Percentiles rank a stretch among this genome's conserved stretches.
phyloP scores from a whole-genome alignment of 1,140 invertebrate genomes.

The Lepidotrigona ventralis region DNA sequence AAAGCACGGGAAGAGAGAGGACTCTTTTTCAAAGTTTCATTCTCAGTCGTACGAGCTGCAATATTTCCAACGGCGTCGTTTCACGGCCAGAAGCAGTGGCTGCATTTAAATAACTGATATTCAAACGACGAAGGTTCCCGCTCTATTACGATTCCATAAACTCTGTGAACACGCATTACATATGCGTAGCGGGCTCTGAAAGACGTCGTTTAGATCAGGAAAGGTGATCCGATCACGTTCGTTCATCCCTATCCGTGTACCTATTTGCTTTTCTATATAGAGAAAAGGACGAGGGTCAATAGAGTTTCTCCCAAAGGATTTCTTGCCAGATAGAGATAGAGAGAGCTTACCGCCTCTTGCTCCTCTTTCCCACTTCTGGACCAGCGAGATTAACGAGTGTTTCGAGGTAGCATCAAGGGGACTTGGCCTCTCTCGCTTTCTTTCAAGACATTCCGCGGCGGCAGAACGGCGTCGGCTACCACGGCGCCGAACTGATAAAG shows the following conservation, averaged over 20 bases:
- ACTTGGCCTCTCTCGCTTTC: not conserved
- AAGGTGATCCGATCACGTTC: constrained; percentile 29
- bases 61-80: not conserved
- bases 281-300: constrained; percentile 47
- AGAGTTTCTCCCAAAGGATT: constrained; percentile 42
- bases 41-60: too few relatives aligned
- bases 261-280: constrained; percentile 46
- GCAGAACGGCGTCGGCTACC: constrained; percentile 37
- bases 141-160: constrained; percentile 5
- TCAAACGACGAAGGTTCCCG: not conserved
- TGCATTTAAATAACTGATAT: constrained; percentile 2
- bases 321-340: constrained; percentile 6
- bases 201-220: constrained; percentile 7
- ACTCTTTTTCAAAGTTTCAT: not conserved
- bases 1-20: not conserved
- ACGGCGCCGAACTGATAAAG: constrained; percentile 43
- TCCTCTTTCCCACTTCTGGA: constrained; percentile 11
- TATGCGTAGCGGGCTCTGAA: not conserved
- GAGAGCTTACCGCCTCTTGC: constrained; percentile 12
- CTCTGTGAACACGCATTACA: not conserved
- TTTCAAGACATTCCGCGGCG: constrained; percentile 34
- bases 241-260: not conserved
- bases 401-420: constrained; percentile 40
- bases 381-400: constrained; percentile 57
- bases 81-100: not conserved